Base-by-base conservation (phyloP, 2,888 invertebrate species). In the Andrena flavipes region DNA sequence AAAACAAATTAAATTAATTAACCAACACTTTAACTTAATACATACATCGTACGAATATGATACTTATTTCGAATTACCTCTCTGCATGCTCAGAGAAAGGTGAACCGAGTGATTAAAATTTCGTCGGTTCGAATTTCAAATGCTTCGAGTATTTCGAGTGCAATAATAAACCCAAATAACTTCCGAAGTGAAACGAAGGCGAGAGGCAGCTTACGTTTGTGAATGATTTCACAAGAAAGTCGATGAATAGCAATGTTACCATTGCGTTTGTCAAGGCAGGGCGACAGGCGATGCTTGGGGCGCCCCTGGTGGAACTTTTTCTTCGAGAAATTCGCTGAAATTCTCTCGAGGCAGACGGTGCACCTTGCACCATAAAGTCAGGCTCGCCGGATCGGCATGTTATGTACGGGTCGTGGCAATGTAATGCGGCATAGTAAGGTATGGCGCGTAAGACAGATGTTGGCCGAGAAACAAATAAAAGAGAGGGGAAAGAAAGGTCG, bases 391-490 rank as follows among this genome's bases (percentile, higher is more conserved):
- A 87, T 86, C 82, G 77, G 73, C 81, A 84, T 78, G 84, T 84
- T 84, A 73, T 85, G 82, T 82, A 77, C 84, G 79, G 83, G 77
- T 84, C 80, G 84, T 78, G 84, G 84, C 82, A 80, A 80, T 84
- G 87, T 76, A 82, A 87, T 79, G 87, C 72, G 71, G 82, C 76
- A 87, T 82, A 83, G 82, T 84, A 80, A 75, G 84, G 80, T 74
- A 80, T 74, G 77, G 79, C 77, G 87, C 87, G 86, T 87, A 87
- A 89, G 90, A 90, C 91, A 91, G 90, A 91, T 90, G 90, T 91
- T 91, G 89, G 56, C 65, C 74, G 72, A 76, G 82, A 73, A 88
- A 72, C 79, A 87, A 90, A 87, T 86, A 89, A 88, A 88, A 87
- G 67, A 72, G 62, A 30, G 65, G 63, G 72, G 60, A 79, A 70